These are phyloP conservation scores for Leptopilina boulardi DNA, from an alignment of 1,140 invertebrate genomes.

Conservation along the genomic window DNA sequence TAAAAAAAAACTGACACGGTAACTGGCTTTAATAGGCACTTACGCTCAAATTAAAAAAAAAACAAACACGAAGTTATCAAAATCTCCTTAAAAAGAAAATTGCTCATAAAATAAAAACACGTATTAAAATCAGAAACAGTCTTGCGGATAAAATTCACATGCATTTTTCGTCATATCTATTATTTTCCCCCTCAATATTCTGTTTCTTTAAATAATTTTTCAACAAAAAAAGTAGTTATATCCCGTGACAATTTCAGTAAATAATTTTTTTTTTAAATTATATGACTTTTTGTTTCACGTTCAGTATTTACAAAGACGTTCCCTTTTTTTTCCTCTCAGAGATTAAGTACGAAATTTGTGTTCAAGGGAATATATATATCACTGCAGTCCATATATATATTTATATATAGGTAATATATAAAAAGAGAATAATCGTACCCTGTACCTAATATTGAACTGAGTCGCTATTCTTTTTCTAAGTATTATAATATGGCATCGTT, in stretches of 20 bases:
- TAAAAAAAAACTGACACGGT: not conserved
- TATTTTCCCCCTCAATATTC: not conserved
- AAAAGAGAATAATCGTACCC: slow-evolving; percentile 50
- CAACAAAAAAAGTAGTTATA: too few relatives aligned
- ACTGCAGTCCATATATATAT: not conserved
- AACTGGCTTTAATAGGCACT: slow-evolving; percentile 3
- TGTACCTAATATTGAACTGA: slow-evolving; percentile 42
- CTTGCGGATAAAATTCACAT: not conserved
- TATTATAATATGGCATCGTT: slow-evolving; percentile 50
- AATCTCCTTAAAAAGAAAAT: not conserved
- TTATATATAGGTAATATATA: slow-evolving; percentile 11
- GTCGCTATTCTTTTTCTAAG: not conserved
- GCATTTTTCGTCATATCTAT: not conserved
- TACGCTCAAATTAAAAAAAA: not conserved
- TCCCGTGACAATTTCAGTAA: not conserved
- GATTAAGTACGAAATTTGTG: slow-evolving; percentile 17
- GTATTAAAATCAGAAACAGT: not conserved
- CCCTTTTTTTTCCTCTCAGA: not conserved
- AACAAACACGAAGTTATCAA: not conserved
- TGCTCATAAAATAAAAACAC: too few relatives aligned
- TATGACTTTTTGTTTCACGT: not conserved
- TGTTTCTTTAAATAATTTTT: not conserved
- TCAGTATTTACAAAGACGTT: slow-evolving; percentile 13
- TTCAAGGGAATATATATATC: not conserved
- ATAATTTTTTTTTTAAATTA: not conserved